These are phyloP conservation scores for Dryadula phaetusa DNA, from an alignment of 2,888 invertebrate species.

Conservation along the genomic window DNA sequence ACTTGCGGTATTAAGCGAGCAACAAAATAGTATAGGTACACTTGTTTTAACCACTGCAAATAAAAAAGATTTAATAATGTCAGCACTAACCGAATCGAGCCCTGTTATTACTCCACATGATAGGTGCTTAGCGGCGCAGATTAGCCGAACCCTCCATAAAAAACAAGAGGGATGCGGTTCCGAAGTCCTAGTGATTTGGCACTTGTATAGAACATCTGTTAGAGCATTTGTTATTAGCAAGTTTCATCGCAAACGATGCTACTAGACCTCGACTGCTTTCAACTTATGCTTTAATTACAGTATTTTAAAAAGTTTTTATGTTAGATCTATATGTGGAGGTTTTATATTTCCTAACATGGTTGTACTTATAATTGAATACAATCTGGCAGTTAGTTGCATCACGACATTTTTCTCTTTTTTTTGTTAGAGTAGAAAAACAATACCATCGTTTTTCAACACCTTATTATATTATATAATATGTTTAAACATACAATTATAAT, in stretches of 20 bases:
- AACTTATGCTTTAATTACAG: slow-evolving; percentile 32
- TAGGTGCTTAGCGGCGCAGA: slow-evolving; percentile 68
- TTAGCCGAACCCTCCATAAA: slow-evolving; percentile 77
- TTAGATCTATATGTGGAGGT: not conserved
- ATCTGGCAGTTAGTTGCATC: not conserved
- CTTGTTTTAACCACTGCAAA: slow-evolving; percentile 16
- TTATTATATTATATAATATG: no score
- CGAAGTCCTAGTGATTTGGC: slow-evolving; percentile 60
- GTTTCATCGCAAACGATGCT: slow-evolving; percentile 27
- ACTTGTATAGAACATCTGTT: slow-evolving; percentile 60
- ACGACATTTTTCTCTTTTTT: no score
- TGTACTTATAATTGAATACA: not conserved
- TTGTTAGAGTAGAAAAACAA: no score
- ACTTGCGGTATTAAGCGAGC: not conserved
- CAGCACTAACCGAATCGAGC: slow-evolving; percentile 70
- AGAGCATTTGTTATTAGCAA: slow-evolving; percentile 47
- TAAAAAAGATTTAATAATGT: slow-evolving; percentile 33
- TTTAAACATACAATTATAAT: no score
- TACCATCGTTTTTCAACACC: no score
- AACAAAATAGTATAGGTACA: slow-evolving; percentile 1
- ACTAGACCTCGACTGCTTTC: slow-evolving; percentile 30
- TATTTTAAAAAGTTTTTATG: slow-evolving; percentile 16
- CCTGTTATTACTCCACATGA: slow-evolving; percentile 80
- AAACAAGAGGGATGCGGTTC: slow-evolving; percentile 75
- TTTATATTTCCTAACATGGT: not conserved